Evolutionary conservation across 2,797 vertebrate genomes (phyloP).

Genomic region (Acipenser ruthenus): DNA sequence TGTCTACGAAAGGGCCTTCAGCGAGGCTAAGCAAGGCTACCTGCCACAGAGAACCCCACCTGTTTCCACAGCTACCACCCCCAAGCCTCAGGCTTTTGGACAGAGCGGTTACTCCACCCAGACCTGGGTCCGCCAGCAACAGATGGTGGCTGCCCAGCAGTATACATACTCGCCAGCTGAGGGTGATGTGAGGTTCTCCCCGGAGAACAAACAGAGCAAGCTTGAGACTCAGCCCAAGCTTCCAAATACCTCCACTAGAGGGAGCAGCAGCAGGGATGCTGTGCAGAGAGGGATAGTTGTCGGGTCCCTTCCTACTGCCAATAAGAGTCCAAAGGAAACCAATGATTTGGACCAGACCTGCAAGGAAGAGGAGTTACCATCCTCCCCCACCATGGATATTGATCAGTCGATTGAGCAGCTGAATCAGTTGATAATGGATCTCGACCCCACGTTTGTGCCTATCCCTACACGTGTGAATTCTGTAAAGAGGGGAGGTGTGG

Average conservation of each 20-base stretch:
- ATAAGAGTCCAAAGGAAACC: slow-evolving; percentile 27
- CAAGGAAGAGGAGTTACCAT: slow-evolving; percentile 53
- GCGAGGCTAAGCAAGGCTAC: slow-evolving; percentile 51
- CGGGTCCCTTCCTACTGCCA: slow-evolving; percentile 21
- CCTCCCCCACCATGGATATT: slow-evolving; percentile 85
- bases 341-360: slow-evolving; percentile 29
- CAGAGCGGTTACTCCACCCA: slow-evolving; percentile 83
- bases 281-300: slow-evolving; percentile 40
- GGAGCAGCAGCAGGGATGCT: slow-evolving; percentile 35
- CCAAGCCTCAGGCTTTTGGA: slow-evolving; percentile 56
- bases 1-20: slow-evolving; percentile 58
- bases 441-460: slow-evolving; percentile 85
- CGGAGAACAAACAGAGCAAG: slow-evolving; percentile 35
- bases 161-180: slow-evolving; percentile 66
- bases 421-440: slow-evolving; percentile 89
- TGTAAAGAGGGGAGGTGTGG: slow-evolving; percentile 39
- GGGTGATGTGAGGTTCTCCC: slow-evolving; percentile 47
- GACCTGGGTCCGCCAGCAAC: slow-evolving; percentile 92
- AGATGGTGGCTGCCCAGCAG: slow-evolving; percentile 82
- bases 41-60: slow-evolving; percentile 53
- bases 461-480: slow-evolving; percentile 55
- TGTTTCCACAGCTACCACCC: slow-evolving; percentile 29
- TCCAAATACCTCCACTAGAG: slow-evolving; percentile 28
- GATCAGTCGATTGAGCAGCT: slow-evolving; percentile 96
- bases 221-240: slow-evolving; percentile 32